Percentiles rank a stretch among this genome's conserved stretches.
phyloP scores from a whole-genome alignment of 1,140 invertebrate genomes.

The Calosoma granatense region DNA sequence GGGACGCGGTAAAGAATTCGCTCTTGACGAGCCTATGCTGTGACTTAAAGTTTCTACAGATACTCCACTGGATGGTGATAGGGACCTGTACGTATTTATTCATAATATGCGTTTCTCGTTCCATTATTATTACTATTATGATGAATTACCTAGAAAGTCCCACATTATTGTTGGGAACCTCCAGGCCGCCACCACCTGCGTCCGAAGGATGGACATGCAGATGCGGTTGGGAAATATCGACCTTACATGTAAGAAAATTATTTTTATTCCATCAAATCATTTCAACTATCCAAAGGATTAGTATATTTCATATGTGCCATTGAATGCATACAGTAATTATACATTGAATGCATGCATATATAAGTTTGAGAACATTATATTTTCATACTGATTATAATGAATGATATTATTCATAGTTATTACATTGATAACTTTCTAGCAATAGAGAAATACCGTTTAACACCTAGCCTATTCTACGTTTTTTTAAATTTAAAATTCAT shows the following conservation, averaged over 20 bases:
- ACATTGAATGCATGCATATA: too few relatives aligned
- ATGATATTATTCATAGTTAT: too few relatives aligned
- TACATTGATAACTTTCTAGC: too few relatives aligned
- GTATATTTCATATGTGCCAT: too few relatives aligned
- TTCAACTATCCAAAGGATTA: too few relatives aligned
- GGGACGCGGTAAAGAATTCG: conserved; percentile 61
- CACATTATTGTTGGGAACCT: conserved; percentile 37
- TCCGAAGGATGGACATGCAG: conserved; percentile 22
- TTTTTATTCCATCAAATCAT: background rate
- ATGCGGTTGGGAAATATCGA: conserved; percentile 27
- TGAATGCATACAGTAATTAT: too few relatives aligned
- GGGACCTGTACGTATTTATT: conserved; percentile 31
- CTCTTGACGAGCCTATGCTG: conserved; percentile 37
- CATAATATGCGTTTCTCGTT: background rate
- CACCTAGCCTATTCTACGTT: too few relatives aligned
- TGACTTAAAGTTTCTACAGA: conserved; percentile 53
- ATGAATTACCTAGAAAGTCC: conserved; percentile 26
- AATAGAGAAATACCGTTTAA: too few relatives aligned
- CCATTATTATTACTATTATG: background rate
- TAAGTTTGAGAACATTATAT: too few relatives aligned
- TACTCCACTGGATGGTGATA: conserved; percentile 51
- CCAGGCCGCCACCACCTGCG: conserved; percentile 30
- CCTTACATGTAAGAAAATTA: conserved; percentile 13
- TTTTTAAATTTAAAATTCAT: too few relatives aligned
- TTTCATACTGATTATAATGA: too few relatives aligned